Percentiles rank a stretch among this genome's conserved stretches.
Evolutionary conservation across 1,140 invertebrate species (phyloP).

Genomic region (Phymastichus coffea): DNA sequence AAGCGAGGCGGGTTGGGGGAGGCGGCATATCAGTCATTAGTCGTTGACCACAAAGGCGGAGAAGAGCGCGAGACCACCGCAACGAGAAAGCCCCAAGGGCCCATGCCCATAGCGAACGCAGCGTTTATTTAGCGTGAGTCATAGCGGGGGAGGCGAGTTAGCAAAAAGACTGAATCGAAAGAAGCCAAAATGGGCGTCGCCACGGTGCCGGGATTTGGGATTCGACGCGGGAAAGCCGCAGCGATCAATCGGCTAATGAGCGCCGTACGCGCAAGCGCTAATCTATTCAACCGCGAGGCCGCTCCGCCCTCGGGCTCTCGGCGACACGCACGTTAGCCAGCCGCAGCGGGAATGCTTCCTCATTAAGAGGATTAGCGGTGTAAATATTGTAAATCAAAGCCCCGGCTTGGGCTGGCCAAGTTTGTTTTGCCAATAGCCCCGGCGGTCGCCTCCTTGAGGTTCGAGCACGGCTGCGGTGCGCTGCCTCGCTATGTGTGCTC

Average conservation of each 20-base stretch:
- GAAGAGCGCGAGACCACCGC: too few relatives aligned
- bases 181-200: constrained; percentile 18
- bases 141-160: too few relatives aligned
- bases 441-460: background rate
- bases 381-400: constrained; percentile 42
- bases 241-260: constrained; percentile 46
- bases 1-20: too few relatives aligned
- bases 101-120: too few relatives aligned
- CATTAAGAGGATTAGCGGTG: constrained; percentile 40
- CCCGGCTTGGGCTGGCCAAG: background rate
- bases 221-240: constrained; percentile 32
- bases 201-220: constrained; percentile 33
- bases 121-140: too few relatives aligned
- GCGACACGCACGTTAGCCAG: background rate
- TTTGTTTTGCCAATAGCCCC: too few relatives aligned
- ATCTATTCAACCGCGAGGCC: constrained; percentile 42
- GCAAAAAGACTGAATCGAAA: too few relatives aligned
- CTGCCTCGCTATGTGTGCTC: background rate
- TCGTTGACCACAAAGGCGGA: too few relatives aligned
- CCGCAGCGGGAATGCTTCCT: constrained; percentile 29
- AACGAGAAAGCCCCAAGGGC: too few relatives aligned
- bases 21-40: too few relatives aligned
- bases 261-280: constrained; percentile 41
- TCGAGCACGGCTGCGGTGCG: background rate
- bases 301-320: constrained; percentile 25